Conservation (phyloP, 2,888 invertebrate species). For the Ichneumon xanthorius region DNA sequence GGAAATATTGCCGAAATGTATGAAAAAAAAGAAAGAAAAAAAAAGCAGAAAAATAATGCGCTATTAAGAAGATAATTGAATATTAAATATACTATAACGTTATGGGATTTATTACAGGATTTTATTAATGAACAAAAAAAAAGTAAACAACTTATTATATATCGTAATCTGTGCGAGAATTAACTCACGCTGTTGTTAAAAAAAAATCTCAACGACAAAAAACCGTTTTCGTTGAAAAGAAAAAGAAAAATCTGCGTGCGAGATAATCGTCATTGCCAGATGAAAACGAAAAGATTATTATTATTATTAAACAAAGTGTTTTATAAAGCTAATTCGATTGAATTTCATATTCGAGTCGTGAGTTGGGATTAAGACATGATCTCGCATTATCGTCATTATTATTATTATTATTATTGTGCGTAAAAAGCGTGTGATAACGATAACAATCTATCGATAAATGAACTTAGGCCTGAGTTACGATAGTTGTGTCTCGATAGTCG, state of each 20-base stretch:
- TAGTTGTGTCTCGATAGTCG: slow-evolving; percentile 43
- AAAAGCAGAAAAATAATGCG: background rate
- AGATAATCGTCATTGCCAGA: slow-evolving; percentile 41
- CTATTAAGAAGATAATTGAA: slow-evolving; percentile 32
- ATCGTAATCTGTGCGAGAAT: slow-evolving; percentile 46
- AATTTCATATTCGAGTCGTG: slow-evolving; percentile 41
- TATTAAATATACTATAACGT: slow-evolving; percentile 55
- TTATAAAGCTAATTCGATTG: slow-evolving; percentile 42
- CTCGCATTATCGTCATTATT: slow-evolving; percentile 16
- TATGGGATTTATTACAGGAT: slow-evolving; percentile 64
- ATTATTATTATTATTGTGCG: slow-evolving; percentile 57
- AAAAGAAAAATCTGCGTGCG: slow-evolving; percentile 36
- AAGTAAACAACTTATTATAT: slow-evolving; percentile 49
- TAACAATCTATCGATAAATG: slow-evolving; percentile 73
- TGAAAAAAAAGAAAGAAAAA: slow-evolving; percentile 27
- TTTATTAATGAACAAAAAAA: slow-evolving; percentile 47
- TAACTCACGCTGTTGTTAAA: slow-evolving; percentile 12
- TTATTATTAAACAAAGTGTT: slow-evolving; percentile 49
- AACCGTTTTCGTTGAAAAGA: background rate
- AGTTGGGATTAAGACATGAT: slow-evolving; percentile 4
- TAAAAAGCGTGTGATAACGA: slow-evolving; percentile 67
- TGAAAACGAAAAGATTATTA: slow-evolving; percentile 5
- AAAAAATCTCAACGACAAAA: background rate
- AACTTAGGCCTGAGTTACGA: slow-evolving; percentile 75
- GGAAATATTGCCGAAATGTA: slow-evolving; percentile 64